Base-by-base conservation (phyloP, 2,113 vertebrate species). In the Stomatorhinus ivindoensis region DNA sequence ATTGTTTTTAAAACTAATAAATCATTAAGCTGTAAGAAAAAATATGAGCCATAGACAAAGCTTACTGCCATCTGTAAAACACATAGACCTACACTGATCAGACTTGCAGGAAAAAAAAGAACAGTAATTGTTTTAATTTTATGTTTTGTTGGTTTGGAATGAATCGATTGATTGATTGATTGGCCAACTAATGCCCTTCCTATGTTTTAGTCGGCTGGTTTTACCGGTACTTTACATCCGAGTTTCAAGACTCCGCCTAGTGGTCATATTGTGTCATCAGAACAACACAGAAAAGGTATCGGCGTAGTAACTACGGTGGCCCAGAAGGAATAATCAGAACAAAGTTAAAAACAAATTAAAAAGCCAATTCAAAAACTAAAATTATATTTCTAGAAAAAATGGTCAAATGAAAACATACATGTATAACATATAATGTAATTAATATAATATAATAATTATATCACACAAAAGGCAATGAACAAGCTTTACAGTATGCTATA, bases 241-340 rank as follows among this genome's bases (percentile, higher is more conserved):
- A 19, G 39, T 88, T 65, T 88, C 24, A 69, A 42, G n/a, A 65
- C 13, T 42, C 87, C 87, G 15, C 55, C 87, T 88, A 88, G 87
- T 69, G 87, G 87, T 58, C 24, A 88, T 27, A 84, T 47, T 47
- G 19, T 46, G 44, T 84, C 47, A 46, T 27, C 11, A 19, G 73
- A 39, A 8, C 15, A 21, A 84, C 35, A 84, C 82, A 47, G 24
- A 83, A 42, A 46, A 21, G 35, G 4, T 8, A 24, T 47, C 82
- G 3, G 9, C n/a, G 9, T 84, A 39, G 82, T 24, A n/a, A 24
- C 82, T 84, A 84, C 44, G 42, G 42, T 46, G 82, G 44, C 82
- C 82, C 44, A 46, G 19, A 46, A 82, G 82, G 24, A 11, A 84
- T 17, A 84, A 84, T 44, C 44, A 47, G 8, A 82, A 44, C 7